Percentiles rank a stretch among this genome's conserved stretches.
These are phyloP conservation scores for Callospermophilus lateralis DNA, from an alignment of 2,113 vertebrate species.

Conservation along the genomic window DNA sequence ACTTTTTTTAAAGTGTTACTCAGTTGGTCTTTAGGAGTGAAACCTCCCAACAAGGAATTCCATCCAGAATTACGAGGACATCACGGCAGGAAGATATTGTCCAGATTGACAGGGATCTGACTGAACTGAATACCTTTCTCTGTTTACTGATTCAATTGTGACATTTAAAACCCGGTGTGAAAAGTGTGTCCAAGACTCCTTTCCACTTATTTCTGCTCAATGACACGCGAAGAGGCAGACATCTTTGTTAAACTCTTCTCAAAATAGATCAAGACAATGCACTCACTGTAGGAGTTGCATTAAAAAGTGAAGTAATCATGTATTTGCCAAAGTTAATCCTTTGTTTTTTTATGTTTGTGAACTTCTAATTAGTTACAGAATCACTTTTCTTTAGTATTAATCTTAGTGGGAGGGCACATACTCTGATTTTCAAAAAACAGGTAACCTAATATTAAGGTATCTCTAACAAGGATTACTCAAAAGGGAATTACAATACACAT, in stretches of 20 bases:
- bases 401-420: background rate
- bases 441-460: background rate
- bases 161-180: background rate
- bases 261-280: background rate
- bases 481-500: background rate
- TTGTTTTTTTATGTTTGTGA: background rate
- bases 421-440: background rate
- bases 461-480: background rate
- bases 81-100: background rate
- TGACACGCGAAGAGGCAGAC: background rate
- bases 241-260: background rate
- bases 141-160: background rate
- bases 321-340: background rate
- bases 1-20: background rate
- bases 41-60: background rate
- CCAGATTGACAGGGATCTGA: background rate
- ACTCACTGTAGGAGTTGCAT: background rate
- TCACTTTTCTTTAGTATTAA: background rate
- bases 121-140: background rate
- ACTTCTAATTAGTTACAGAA: background rate
- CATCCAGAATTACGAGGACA: background rate
- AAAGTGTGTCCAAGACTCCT: background rate
- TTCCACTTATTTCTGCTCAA: background rate
- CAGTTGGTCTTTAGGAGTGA: background rate
- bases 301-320: background rate